A percentile compares a stretch with the other conserved stretches of the same genome.
Evolutionary conservation across 2,113 vertebrate genomes (phyloP).

Genomic region (Steatornis caripensis): DNA sequence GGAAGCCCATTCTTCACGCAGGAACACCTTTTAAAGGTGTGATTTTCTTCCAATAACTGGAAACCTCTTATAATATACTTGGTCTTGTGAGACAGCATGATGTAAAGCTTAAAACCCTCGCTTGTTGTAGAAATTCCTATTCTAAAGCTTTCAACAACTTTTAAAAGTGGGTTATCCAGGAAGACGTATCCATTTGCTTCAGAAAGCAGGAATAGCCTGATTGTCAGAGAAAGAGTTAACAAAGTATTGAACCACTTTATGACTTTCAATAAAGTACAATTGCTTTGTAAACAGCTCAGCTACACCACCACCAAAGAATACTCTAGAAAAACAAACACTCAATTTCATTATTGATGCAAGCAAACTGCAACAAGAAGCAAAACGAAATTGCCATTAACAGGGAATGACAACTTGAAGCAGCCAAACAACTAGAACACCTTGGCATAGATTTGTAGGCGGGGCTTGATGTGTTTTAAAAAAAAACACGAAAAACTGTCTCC

Average conservation of each 20-base stretch:
- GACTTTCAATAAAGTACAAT: conserved; percentile 13
- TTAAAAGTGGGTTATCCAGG: neutral
- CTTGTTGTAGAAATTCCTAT: neutral
- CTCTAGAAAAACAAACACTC: neutral
- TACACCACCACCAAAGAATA: neutral
- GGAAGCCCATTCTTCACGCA: fast-evolving
- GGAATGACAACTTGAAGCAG: neutral
- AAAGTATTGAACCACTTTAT: neutral
- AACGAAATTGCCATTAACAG: neutral
- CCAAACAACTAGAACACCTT: neutral
- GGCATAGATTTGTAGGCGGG: neutral
- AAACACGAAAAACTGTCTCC: fast-evolving
- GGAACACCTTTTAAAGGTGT: neutral
- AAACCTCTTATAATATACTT: neutral
- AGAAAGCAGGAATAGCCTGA: neutral
- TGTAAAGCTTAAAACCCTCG: neutral
- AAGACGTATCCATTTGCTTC: neutral
- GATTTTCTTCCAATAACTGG: neutral
- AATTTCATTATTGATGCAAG: neutral
- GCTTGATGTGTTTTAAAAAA: neutral
- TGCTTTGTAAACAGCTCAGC: conserved; percentile 5
- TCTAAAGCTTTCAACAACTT: neutral
- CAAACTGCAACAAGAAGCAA: neutral
- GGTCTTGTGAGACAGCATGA: neutral
- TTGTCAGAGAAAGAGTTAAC: neutral